Evolutionary conservation across 2,797 vertebrate genomes (phyloP).

Genomic region (Lacerta viridis): DNA sequence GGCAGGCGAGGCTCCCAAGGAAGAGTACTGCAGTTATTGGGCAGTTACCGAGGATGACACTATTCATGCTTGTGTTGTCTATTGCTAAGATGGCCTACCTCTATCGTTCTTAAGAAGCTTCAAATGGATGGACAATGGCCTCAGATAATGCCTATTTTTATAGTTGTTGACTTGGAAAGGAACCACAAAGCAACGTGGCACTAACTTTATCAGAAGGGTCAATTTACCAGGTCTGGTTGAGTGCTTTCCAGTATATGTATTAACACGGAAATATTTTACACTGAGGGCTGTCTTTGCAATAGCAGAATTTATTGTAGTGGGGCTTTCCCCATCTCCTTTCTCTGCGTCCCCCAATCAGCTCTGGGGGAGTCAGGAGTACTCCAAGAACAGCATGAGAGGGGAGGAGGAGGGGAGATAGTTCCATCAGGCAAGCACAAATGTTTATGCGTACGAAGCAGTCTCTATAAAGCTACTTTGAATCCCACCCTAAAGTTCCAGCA

Average conservation of each 20-base stretch:
- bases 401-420: no score
- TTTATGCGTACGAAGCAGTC: no score
- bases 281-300: neutral
- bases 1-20: neutral
- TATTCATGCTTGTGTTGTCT: neutral
- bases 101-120: neutral
- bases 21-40: neutral
- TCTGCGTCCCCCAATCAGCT: no score
- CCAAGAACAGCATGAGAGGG: no score
- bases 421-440: no score
- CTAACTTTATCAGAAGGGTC: neutral
- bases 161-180: neutral
- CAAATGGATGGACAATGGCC: neutral
- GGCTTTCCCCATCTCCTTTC: no score
- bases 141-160: neutral
- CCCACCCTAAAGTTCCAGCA: slow-evolving; percentile 10
- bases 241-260: neutral
- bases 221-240: neutral
- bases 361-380: no score
- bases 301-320: no score
- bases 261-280: slow-evolving; percentile 55
- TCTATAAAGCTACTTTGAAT: no score
- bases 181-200: neutral
- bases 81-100: neutral
- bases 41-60: neutral